These are phyloP conservation scores for Sebastes nivosus DNA, from an alignment of 2,797 vertebrate genomes.

Conservation along the genomic window DNA sequence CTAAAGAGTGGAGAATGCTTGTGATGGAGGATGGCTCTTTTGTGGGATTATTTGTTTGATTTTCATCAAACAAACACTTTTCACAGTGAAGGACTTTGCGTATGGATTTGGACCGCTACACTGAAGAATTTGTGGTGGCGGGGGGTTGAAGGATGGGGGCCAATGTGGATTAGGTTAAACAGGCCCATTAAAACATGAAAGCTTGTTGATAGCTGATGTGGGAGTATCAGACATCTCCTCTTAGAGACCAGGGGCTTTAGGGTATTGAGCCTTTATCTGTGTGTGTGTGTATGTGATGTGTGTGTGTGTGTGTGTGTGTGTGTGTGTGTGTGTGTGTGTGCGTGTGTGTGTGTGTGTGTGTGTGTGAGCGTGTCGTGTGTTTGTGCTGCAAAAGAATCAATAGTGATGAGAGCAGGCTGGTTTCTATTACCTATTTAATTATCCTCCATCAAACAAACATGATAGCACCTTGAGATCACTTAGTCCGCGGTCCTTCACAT, in stretches of 20 bases:
- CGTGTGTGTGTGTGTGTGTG: constrained; percentile 2
- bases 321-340: constrained; percentile 3
- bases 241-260: constrained; percentile 51
- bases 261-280: not conserved
- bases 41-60: constrained; percentile 26
- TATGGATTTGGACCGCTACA: constrained; percentile 27
- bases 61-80: constrained; percentile 43
- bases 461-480: constrained; percentile 74
- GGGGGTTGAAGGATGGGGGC: constrained; percentile 14
- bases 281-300: constrained; percentile 8
- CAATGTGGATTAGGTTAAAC: constrained; percentile 66
- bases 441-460: constrained; percentile 82
- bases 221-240: constrained; percentile 64
- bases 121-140: constrained; percentile 20
- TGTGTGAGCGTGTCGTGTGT: constrained; percentile 6
- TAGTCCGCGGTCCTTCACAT: constrained; percentile 15
- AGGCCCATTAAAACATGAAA: constrained; percentile 70
- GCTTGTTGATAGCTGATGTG: constrained; percentile 63
- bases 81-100: constrained; percentile 13
- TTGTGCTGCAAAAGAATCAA: constrained; percentile 61
- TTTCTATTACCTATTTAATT: constrained; percentile 81
- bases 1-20: not conserved
- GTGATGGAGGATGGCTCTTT: not conserved
- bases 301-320: constrained; percentile 2
- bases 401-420: constrained; percentile 70